Conservation (phyloP, 64 coral and sea anemone species). For the Montipora foliosa region DNA sequence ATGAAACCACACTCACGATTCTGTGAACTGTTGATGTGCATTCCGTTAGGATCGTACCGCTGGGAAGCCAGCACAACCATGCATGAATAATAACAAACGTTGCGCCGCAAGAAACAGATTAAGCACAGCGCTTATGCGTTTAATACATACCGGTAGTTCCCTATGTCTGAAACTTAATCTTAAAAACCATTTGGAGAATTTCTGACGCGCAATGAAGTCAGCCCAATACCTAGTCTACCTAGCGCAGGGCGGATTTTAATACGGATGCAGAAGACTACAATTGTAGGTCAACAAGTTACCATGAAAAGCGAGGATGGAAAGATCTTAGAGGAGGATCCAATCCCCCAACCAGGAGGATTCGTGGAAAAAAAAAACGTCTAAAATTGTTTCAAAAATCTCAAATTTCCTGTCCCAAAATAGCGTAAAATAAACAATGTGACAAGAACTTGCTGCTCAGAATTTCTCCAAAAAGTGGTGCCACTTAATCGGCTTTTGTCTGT, state of each 20-base stretch:
- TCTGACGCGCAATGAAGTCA: constrained; percentile 4
- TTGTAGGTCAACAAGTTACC: constrained; percentile 11
- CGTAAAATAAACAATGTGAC: background rate
- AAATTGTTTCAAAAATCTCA: background rate
- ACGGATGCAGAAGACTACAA: background rate
- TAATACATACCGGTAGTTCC: background rate
- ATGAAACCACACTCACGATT: constrained; percentile 13
- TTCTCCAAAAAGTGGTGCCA: background rate
- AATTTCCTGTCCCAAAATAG: constrained; percentile 1
- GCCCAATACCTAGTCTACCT: background rate
- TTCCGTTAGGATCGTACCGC: constrained; percentile 1
- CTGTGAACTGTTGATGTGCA: background rate
- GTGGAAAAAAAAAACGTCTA: background rate
- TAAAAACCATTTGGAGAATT: constrained; percentile 48
- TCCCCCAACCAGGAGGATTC: background rate
- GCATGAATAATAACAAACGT: background rate
- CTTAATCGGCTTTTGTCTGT: background rate
- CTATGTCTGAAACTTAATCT: constrained; percentile 21
- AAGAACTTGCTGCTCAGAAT: background rate
- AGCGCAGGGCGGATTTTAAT: background rate
- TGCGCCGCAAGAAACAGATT: background rate
- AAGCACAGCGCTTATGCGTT: background rate
- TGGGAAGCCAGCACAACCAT: constrained; percentile 7
- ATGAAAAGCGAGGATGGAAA: constrained; percentile 2
- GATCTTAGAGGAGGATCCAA: background rate